These are phyloP conservation scores for Ochlodes sylvanus DNA, from an alignment of 2,888 invertebrate genomes.

Conservation along the genomic window DNA sequence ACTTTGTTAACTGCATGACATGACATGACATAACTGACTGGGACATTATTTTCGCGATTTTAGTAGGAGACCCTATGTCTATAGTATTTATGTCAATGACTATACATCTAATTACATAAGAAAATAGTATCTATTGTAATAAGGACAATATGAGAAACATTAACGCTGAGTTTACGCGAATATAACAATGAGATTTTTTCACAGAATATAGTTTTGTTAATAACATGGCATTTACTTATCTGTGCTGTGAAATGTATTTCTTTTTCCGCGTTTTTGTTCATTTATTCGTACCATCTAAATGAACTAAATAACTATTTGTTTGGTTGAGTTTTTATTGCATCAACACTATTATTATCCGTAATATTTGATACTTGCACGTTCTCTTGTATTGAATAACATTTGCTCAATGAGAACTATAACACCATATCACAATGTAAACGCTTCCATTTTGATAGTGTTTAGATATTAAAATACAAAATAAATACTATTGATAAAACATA, in stretches of 20 bases:
- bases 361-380: conserved; percentile 5
- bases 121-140: background rate
- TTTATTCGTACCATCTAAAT: background rate
- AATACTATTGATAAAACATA: background rate
- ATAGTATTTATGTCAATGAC: too few relatives aligned
- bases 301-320: background rate
- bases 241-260: background rate
- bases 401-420: conserved; percentile 62
- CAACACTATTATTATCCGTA: background rate
- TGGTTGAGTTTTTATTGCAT: background rate
- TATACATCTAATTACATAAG: background rate
- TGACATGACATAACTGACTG: too few relatives aligned
- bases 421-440: conserved; percentile 60
- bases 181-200: background rate
- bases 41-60: too few relatives aligned
- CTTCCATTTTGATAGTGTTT: conserved; percentile 63
- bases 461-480: conserved; percentile 43
- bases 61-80: too few relatives aligned
- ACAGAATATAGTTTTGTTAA: background rate
- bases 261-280: background rate
- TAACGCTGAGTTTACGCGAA: background rate
- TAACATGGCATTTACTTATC: background rate
- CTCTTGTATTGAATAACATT: conserved; percentile 37
- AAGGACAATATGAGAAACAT: background rate
- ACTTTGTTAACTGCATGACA: too few relatives aligned